Evolutionary conservation across 2,113 vertebrate genomes (phyloP).

Genomic region (Guaruba guarouba): DNA sequence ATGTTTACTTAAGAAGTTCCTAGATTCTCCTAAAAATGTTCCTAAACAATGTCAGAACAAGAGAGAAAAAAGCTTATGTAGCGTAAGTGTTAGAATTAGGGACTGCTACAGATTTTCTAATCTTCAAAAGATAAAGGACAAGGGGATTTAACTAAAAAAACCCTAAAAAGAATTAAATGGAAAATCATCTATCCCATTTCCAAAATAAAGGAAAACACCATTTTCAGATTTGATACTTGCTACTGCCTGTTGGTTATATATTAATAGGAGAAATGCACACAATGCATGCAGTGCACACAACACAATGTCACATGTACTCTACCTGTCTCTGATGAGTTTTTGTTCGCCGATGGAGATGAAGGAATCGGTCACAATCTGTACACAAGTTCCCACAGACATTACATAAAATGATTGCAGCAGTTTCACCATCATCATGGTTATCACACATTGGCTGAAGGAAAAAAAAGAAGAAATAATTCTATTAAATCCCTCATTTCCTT

Average conservation of each 20-base stretch:
- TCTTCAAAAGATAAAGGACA: background rate
- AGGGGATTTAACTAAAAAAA: background rate
- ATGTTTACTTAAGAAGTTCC: background rate
- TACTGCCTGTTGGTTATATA: background rate
- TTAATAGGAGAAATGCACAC: background rate
- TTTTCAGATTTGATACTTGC: background rate
- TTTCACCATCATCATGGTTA: conserved; percentile 98
- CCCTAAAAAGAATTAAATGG: background rate
- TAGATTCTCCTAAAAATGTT: background rate
- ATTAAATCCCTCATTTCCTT: background rate
- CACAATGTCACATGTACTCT: rapidly evolving
- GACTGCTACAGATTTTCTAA: background rate
- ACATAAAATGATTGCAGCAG: conserved; percentile 96
- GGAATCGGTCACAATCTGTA: conserved; percentile 96
- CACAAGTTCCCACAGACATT: conserved; percentile 96
- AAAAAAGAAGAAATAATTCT: background rate
- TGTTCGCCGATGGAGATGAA: conserved; percentile 96
- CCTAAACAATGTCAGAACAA: background rate
- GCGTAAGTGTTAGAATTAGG: background rate
- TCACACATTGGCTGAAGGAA: conserved; percentile 94
- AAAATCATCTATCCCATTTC: background rate
- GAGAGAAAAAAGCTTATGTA: background rate
- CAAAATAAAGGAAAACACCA: background rate
- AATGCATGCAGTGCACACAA: background rate
- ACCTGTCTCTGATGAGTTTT: conserved; percentile 99